phyloP scores from a whole-genome alignment of 2,888 invertebrate species.

The Lissocephala sabroskyi region DNA sequence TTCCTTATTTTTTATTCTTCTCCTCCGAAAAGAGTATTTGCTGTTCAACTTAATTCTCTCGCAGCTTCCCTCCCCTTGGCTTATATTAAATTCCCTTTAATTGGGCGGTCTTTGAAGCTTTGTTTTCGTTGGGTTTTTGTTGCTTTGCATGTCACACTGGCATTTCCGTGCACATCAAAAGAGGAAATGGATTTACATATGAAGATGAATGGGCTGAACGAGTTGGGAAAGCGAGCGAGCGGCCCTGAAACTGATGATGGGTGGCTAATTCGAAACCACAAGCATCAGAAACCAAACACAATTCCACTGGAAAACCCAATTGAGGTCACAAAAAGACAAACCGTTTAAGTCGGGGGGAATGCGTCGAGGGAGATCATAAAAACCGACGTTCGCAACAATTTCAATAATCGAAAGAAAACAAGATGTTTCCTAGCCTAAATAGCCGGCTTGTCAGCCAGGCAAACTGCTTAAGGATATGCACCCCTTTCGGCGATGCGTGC shows the following conservation, averaged over 20 bases:
- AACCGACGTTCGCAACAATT: conserved; percentile 39
- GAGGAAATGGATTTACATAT: conserved; percentile 65
- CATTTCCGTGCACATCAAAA: conserved; percentile 47
- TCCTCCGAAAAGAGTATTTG: too few species aligned
- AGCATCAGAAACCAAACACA: background rate
- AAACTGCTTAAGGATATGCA: conserved; percentile 10
- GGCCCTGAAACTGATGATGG: too few species aligned
- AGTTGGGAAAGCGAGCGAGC: conserved; percentile 1
- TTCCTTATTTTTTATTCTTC: too few species aligned
- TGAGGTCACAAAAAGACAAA: conserved; percentile 45
- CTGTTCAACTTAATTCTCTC: too few species aligned
- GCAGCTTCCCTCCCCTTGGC: too few species aligned
- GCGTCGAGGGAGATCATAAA: conserved; percentile 28
- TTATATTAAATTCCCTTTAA: too few species aligned
- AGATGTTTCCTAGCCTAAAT: conserved; percentile 43
- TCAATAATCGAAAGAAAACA: conserved; percentile 68
- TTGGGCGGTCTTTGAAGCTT: too few species aligned
- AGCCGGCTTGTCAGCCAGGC: background rate
- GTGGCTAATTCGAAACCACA: background rate
- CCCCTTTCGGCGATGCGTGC: conserved; percentile 55
- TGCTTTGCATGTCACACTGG: conserved; percentile 53
- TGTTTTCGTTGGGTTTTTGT: conserved; percentile 4
- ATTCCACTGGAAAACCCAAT: conserved; percentile 23
- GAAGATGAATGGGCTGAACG: conserved; percentile 50
- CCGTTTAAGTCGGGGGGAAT: conserved; percentile 13